A percentile compares a stretch with the other conserved stretches of the same genome.
Conservation (phyloP, 2,888 invertebrate genomes). For the Dusona sp. region DNA sequence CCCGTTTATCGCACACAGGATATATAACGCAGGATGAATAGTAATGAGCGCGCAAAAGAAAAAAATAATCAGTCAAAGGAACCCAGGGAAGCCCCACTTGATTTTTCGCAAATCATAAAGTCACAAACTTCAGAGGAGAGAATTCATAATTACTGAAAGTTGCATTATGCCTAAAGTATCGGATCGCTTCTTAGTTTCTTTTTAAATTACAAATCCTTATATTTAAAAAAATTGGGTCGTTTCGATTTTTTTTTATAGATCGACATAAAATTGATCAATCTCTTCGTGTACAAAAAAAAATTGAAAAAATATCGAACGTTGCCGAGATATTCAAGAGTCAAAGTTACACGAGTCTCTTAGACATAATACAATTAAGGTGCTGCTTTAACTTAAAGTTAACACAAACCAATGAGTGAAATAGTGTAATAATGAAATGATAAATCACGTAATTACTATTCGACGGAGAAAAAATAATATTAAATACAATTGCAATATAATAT, state of each 20-base stretch:
- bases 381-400: not conserved
- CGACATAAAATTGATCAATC: too few species aligned
- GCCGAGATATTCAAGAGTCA: too few species aligned
- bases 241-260: too few species aligned
- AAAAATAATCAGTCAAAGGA: slow-evolving; percentile 1
- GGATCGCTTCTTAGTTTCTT: not conserved
- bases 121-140: too few species aligned
- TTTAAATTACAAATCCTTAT: too few species aligned
- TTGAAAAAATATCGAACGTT: too few species aligned
- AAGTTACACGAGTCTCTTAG: too few species aligned
- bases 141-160: not conserved
- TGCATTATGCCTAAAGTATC: not conserved
- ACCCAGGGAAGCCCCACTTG: not conserved
- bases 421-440: not conserved
- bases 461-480: too few species aligned
- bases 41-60: slow-evolving; percentile 17
- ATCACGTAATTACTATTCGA: not conserved
- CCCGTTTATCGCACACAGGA: slow-evolving; percentile 61
- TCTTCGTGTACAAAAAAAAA: too few species aligned
- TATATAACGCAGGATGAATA: slow-evolving; percentile 57
- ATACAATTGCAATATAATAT: too few species aligned
- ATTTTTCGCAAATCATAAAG: not conserved
- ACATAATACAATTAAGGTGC: not conserved
- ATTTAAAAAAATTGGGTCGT: too few species aligned
- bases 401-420: not conserved